Conservation (phyloP, 2,888 invertebrate genomes). For the Aromia moschata region DNA sequence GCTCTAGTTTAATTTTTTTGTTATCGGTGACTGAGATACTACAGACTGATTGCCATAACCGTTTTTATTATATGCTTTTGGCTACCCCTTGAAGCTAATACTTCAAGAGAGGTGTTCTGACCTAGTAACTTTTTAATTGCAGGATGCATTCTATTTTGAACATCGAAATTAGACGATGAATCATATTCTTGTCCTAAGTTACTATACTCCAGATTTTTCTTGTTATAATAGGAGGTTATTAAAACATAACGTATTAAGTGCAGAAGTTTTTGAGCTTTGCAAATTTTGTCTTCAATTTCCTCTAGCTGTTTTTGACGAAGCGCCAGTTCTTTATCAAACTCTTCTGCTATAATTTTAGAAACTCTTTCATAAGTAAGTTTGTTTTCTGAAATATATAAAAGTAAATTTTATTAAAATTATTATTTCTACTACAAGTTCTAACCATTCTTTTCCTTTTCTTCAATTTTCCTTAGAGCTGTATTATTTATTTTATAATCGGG, state of each 20-base stretch:
- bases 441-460: slow-evolving; percentile 53
- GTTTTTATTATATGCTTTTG: too few species aligned
- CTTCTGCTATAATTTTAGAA: slow-evolving; percentile 72
- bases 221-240: slow-evolving; percentile 70
- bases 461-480: slow-evolving; percentile 49
- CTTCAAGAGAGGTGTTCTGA: slow-evolving; percentile 57
- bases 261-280: slow-evolving; percentile 67
- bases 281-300: slow-evolving; percentile 73
- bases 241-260: slow-evolving; percentile 69
- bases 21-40: too few species aligned
- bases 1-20: slow-evolving; percentile 41
- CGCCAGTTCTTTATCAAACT: slow-evolving; percentile 77
- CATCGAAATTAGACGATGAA: slow-evolving; percentile 40
- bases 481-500: slow-evolving; percentile 55
- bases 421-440: slow-evolving; percentile 25
- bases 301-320: slow-evolving; percentile 76
- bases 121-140: slow-evolving; percentile 78
- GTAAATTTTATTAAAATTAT: slow-evolving; percentile 6
- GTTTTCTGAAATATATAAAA: slow-evolving; percentile 24
- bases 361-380: slow-evolving; percentile 70
- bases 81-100: slow-evolving; percentile 33
- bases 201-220: slow-evolving; percentile 64
- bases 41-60: too few species aligned
- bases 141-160: slow-evolving; percentile 74
- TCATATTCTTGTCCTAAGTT: slow-evolving; percentile 56